phyloP scores from a whole-genome alignment of 2,888 invertebrate species.

The Drosophila recens region DNA sequence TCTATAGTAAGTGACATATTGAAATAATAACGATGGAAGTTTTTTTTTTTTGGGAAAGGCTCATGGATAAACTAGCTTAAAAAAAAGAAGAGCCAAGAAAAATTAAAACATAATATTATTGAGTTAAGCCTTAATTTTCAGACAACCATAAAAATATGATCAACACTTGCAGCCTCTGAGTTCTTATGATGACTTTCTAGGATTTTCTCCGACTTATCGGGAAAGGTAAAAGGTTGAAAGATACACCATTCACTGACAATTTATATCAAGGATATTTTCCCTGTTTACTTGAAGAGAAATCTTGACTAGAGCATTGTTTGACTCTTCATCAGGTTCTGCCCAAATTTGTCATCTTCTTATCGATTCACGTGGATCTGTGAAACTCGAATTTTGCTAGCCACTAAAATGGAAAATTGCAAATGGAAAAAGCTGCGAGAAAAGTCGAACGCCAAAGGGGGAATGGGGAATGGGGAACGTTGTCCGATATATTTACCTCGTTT shows the following conservation, averaged over 20 bases:
- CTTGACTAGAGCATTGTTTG: background rate
- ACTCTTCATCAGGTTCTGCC: background rate
- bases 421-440: background rate
- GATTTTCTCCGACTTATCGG: too few species aligned
- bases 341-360: background rate
- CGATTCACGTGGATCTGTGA: background rate
- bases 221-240: background rate
- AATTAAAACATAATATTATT: too few species aligned
- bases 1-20: too few species aligned
- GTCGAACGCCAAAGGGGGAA: background rate
- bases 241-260: background rate
- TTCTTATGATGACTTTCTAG: too few species aligned
- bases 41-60: too few species aligned
- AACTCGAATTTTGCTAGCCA: background rate
- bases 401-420: background rate
- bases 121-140: too few species aligned
- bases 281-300: background rate
- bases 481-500: slow-evolving; percentile 30
- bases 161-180: too few species aligned
- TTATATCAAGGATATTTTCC: background rate
- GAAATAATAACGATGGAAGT: too few species aligned
- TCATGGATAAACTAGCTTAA: too few species aligned
- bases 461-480: background rate
- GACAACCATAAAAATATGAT: too few species aligned
- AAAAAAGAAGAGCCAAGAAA: too few species aligned